A percentile compares a stretch with the other conserved stretches of the same genome.
phyloP scores from a whole-genome alignment of 1,140 invertebrate species.

The Drosophila athabasca region DNA sequence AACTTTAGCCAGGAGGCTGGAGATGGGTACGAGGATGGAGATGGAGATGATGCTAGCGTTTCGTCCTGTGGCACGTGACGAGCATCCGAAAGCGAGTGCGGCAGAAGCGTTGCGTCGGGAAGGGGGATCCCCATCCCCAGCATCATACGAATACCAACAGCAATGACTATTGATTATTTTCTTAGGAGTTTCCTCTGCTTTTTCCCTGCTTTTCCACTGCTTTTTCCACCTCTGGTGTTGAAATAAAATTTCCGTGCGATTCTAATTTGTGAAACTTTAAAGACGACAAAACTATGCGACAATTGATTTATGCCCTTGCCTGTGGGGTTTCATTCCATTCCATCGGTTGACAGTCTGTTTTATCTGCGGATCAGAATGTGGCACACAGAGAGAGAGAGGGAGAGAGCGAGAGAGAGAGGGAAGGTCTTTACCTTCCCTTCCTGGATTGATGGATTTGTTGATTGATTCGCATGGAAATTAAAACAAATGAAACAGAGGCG shows the following conservation, averaged over 20 bases:
- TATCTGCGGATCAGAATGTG: constrained; percentile 70
- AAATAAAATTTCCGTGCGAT: constrained; percentile 25
- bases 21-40: constrained; percentile 1
- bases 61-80: constrained; percentile 67
- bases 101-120: constrained; percentile 34
- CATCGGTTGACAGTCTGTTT: constrained; percentile 56
- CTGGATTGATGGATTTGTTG: constrained; percentile 1
- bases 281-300: constrained; percentile 28
- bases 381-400: constrained; percentile 39
- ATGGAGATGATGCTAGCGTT: constrained; percentile 47
- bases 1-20: constrained; percentile 45
- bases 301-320: constrained; percentile 67
- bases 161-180: constrained; percentile 61
- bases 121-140: background rate
- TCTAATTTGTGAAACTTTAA: constrained; percentile 62
- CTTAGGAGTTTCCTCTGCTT: constrained; percentile 22
- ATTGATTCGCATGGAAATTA: no score
- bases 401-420: constrained; percentile 10
- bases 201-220: no score
- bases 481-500: no score
- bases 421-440: constrained; percentile 59
- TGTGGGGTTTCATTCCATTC: no score
- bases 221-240: no score
- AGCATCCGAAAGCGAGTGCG: constrained; percentile 49
- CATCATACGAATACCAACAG: background rate